These are phyloP conservation scores for Lepidurus apus DNA, from an alignment of 1,140 invertebrate genomes.

Conservation along the genomic window DNA sequence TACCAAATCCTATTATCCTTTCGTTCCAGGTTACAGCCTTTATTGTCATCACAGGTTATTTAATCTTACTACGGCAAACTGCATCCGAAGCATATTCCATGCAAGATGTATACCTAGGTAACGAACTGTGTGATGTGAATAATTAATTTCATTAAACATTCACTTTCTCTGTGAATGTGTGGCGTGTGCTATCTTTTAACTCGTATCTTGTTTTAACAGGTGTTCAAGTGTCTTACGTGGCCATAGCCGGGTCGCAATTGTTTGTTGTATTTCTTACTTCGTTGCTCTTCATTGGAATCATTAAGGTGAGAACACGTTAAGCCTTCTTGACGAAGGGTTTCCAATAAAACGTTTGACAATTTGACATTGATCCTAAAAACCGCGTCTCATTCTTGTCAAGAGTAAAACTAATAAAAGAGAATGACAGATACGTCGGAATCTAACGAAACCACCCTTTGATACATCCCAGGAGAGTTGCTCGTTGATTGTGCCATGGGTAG, in stretches of 20 bases:
- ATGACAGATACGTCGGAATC: constrained; percentile 1
- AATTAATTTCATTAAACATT: neutral
- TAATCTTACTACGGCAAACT: neutral
- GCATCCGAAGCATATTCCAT: neutral
- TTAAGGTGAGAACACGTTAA: constrained; percentile 54
- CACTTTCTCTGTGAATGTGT: neutral
- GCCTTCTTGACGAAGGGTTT: neutral
- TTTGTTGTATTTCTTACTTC: constrained; percentile 63
- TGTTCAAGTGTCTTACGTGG: constrained; percentile 67
- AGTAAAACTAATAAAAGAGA: neutral
- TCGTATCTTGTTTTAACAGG: constrained; percentile 50
- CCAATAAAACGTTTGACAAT: neutral
- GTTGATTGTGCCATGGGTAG: constrained; percentile 63
- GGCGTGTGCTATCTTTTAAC: neutral
- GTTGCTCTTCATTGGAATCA: constrained; percentile 60
- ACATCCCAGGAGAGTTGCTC: constrained; percentile 59
- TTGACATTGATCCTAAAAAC: neutral
- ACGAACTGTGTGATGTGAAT: neutral
- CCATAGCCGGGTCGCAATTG: constrained; percentile 65
- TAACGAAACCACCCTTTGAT: constrained; percentile 30
- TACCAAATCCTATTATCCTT: neutral
- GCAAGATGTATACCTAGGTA: neutral
- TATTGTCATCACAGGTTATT: neutral
- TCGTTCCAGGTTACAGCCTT: constrained; percentile 1
- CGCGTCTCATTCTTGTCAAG: neutral